phyloP scores from a whole-genome alignment of 2,113 vertebrate species.

The Brevimyrus niger region DNA sequence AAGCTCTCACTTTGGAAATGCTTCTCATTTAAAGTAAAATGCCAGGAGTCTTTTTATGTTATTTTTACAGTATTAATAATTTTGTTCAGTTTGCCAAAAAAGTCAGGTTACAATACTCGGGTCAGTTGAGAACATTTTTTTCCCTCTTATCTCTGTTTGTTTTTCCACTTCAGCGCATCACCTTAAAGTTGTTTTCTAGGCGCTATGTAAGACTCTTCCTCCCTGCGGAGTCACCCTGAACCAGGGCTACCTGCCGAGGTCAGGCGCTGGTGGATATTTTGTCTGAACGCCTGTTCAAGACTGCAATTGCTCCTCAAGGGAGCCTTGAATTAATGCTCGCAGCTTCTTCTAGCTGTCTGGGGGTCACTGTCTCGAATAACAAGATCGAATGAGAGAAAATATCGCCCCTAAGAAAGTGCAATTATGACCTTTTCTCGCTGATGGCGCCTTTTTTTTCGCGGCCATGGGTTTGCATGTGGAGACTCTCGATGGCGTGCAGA shows the following conservation, averaged over 20 bases:
- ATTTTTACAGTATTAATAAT: background rate
- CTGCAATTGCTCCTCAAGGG: slow-evolving; percentile 13
- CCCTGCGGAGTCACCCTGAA: background rate
- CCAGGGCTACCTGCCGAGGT: slow-evolving; percentile 2
- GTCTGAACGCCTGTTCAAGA: slow-evolving; percentile 25
- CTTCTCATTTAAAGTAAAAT: background rate
- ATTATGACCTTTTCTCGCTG: slow-evolving; percentile 7
- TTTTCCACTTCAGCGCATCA: background rate
- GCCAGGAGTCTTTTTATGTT: background rate
- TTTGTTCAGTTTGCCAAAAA: background rate
- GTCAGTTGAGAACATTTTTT: background rate
- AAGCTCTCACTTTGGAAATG: background rate
- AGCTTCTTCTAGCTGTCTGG: slow-evolving; percentile 1
- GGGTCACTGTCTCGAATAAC: slow-evolving; percentile 11
- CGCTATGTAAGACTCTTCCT: background rate
- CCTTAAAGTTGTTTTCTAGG: slow-evolving; percentile 11
- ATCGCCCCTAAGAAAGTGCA: background rate
- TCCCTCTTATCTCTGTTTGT: background rate
- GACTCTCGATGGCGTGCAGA: background rate
- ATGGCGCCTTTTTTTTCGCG: background rate
- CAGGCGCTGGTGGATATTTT: slow-evolving; percentile 24
- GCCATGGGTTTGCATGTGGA: background rate
- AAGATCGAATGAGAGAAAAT: slow-evolving; percentile 6
- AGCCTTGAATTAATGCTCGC: slow-evolving; percentile 18
- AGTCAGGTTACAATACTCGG: background rate